Evolutionary conservation across 2,888 invertebrate species (phyloP).

Genomic region (Gortyna flavago): DNA sequence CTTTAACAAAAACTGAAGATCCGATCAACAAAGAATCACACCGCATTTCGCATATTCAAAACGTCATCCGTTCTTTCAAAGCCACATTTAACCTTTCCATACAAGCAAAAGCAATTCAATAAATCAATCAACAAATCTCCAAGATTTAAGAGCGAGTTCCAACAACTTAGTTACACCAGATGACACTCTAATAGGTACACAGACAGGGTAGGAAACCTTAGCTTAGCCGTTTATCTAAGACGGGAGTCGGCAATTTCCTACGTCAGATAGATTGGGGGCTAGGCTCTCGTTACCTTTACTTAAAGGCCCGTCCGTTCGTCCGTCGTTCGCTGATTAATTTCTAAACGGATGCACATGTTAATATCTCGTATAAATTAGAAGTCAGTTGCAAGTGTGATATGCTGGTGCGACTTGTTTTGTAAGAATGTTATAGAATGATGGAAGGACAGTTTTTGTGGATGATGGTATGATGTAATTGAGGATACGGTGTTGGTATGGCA

Average conservation of each 20-base stretch:
- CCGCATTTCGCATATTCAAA: not conserved
- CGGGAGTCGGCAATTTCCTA: slow-evolving; percentile 87
- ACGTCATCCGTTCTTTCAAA: not conserved
- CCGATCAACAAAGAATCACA: not conserved
- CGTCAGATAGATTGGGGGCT: slow-evolving; percentile 84
- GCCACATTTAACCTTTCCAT: slow-evolving; percentile 12
- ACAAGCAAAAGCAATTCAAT: slow-evolving; percentile 22
- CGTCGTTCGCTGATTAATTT: slow-evolving; percentile 80
- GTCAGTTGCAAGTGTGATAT: slow-evolving; percentile 43
- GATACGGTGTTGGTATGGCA: slow-evolving; percentile 1
- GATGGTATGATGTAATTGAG: slow-evolving; percentile 10
- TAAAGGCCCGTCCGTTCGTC: slow-evolving; percentile 72
- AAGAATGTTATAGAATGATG: slow-evolving; percentile 25
- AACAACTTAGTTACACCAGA: slow-evolving; percentile 57
- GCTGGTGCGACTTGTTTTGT: slow-evolving; percentile 26
- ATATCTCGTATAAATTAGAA: slow-evolving; percentile 75
- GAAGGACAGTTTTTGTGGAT: slow-evolving; percentile 22
- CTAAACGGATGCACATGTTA: slow-evolving; percentile 73
- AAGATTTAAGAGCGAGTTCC: slow-evolving; percentile 41
- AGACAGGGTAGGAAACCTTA: slow-evolving; percentile 72
- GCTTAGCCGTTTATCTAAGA: slow-evolving; percentile 83
- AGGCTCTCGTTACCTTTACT: slow-evolving; percentile 78
- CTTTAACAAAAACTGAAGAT: not conserved
- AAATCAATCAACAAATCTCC: slow-evolving; percentile 49
- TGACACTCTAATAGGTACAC: slow-evolving; percentile 69